Percentiles rank a stretch among this genome's conserved stretches.
Conservation (phyloP, 2,888 invertebrate genomes). For the Parnassius apollo region DNA sequence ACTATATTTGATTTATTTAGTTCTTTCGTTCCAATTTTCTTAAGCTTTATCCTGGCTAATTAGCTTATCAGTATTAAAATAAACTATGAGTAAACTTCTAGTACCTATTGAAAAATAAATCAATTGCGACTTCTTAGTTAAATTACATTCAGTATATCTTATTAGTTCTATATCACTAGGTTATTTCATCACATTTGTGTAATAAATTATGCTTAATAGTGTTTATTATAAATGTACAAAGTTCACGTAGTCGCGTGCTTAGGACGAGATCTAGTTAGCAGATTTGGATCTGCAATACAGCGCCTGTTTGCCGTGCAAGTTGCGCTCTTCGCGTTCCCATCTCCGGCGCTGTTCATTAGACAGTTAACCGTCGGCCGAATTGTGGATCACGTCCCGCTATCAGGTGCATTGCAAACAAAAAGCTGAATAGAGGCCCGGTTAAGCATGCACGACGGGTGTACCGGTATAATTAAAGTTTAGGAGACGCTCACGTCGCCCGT, state of each 20-base stretch:
- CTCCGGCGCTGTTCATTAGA: conserved; percentile 61
- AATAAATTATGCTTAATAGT: neutral
- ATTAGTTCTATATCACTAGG: too few species aligned
- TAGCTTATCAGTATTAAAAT: too few species aligned
- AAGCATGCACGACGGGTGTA: conserved; percentile 80
- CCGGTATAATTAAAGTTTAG: conserved; percentile 81
- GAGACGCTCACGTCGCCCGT: conserved; percentile 82
- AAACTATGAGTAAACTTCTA: too few species aligned
- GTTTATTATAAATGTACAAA: conserved; percentile 42
- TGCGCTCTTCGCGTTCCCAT: conserved; percentile 51
- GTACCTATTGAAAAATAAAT: too few species aligned
- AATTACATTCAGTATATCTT: too few species aligned
- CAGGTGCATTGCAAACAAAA: conserved; percentile 77
- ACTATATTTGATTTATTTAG: too few species aligned
- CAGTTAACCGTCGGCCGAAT: conserved; percentile 59
- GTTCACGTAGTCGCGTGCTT: conserved; percentile 41
- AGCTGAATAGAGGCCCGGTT: conserved; percentile 76
- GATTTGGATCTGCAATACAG: conserved; percentile 48
- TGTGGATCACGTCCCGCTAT: conserved; percentile 66
- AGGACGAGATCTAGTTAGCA: conserved; percentile 53
- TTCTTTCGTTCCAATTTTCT: neutral
- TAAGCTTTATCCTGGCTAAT: too few species aligned
- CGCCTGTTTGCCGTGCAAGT: conserved; percentile 37
- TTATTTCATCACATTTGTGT: too few species aligned
- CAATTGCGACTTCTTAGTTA: too few species aligned